Evolutionary conservation across 2,888 invertebrate genomes (phyloP).

Genomic region (Amorpha juglandis): DNA sequence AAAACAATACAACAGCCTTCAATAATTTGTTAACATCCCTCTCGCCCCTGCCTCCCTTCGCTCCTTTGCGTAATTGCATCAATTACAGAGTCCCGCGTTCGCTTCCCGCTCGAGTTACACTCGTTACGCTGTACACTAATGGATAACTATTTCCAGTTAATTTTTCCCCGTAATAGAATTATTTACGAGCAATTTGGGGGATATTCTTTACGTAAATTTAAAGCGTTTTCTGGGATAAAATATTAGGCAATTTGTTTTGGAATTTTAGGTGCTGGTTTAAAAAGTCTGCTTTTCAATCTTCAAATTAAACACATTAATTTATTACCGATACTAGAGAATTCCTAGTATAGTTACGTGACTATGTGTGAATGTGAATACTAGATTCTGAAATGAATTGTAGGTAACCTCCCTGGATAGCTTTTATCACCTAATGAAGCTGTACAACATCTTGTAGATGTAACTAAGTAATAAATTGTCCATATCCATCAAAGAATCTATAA

Average conservation of each 20-base stretch:
- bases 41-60: slow-evolving; percentile 41
- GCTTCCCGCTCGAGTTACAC: slow-evolving; percentile 39
- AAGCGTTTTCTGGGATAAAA: too few species aligned
- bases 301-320: too few species aligned
- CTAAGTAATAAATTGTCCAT: too few species aligned
- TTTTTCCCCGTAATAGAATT: slow-evolving; percentile 24
- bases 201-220: background rate
- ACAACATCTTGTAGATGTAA: too few species aligned
- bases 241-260: background rate
- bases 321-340: too few species aligned
- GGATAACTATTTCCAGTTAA: slow-evolving; percentile 22
- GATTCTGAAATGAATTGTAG: too few species aligned
- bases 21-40: slow-evolving; percentile 24
- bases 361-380: too few species aligned
- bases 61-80: slow-evolving; percentile 59
- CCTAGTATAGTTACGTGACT: too few species aligned
- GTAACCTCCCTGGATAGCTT: too few species aligned
- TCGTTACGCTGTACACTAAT: slow-evolving; percentile 34
- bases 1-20: slow-evolving; percentile 16
- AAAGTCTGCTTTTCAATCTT: too few species aligned
- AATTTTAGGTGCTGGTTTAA: background rate
- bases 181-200: slow-evolving; percentile 22
- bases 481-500: too few species aligned
- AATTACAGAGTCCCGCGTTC: slow-evolving; percentile 55
- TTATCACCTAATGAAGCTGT: too few species aligned